These are phyloP conservation scores for Artemia sinica DNA, from an alignment of 2,888 invertebrate genomes.

Conservation along the genomic window DNA sequence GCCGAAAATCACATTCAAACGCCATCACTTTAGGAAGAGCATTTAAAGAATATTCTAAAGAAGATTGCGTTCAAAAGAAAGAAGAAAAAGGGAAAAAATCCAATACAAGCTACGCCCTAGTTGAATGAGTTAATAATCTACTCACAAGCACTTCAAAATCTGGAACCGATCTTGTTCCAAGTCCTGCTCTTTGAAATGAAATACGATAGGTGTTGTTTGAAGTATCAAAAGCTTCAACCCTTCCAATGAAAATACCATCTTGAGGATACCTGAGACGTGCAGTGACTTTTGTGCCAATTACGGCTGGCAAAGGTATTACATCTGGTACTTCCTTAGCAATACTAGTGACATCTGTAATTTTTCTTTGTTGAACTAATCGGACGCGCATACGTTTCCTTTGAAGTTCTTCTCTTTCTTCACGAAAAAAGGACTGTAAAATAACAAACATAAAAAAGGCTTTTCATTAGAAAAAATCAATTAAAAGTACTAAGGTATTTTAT, in stretches of 20 bases:
- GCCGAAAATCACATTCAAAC: too few relatives aligned
- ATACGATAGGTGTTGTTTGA: slow-evolving; percentile 84
- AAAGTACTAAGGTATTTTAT: too few relatives aligned
- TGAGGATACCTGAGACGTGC: slow-evolving; percentile 21
- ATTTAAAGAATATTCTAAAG: too few relatives aligned
- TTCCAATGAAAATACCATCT: slow-evolving; percentile 84
- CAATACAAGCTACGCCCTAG: too few relatives aligned
- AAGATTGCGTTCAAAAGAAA: too few relatives aligned
- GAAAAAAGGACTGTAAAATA: slow-evolving; percentile 55
- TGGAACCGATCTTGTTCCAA: slow-evolving; percentile 87
- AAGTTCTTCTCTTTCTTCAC: slow-evolving; percentile 77
- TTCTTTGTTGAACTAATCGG: slow-evolving; percentile 75
- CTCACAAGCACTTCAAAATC: slow-evolving; percentile 74
- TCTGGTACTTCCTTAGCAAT: slow-evolving; percentile 72
- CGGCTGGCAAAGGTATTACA: slow-evolving; percentile 82
- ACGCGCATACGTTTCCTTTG: slow-evolving; percentile 80
- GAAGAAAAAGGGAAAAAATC: too few relatives aligned
- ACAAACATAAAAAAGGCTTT: not conserved
- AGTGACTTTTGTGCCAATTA: slow-evolving; percentile 73
- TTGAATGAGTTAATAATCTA: slow-evolving; percentile 17
- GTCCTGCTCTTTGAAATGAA: slow-evolving; percentile 73
- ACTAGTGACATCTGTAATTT: slow-evolving; percentile 52
- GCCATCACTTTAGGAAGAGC: too few relatives aligned
- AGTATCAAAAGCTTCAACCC: slow-evolving; percentile 87
- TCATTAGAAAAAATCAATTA: not conserved